Evolutionary conservation across 2,888 invertebrate genomes (phyloP).

Genomic region (Gibbula magus): DNA sequence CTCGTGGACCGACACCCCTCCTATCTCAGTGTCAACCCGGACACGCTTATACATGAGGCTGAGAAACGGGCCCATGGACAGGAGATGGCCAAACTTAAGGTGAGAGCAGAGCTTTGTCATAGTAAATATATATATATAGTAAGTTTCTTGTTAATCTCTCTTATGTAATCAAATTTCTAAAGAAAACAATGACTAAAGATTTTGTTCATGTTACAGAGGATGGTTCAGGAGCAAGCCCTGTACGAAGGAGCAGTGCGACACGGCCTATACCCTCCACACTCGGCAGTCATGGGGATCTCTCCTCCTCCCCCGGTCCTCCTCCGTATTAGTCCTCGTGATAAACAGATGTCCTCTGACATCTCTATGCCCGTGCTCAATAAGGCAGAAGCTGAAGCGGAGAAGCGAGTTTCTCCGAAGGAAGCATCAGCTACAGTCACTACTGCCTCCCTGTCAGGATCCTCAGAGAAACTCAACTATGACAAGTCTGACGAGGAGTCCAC

Average conservation of each 20-base stretch:
- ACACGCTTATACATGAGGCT: constrained; percentile 26
- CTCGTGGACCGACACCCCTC: constrained; percentile 62
- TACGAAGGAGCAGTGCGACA: constrained; percentile 9
- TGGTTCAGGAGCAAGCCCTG: constrained; percentile 24
- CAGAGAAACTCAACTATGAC: background rate
- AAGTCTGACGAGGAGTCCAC: constrained; percentile 25
- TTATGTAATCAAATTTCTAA: no score
- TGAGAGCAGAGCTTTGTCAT: background rate
- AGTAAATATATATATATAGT: no score
- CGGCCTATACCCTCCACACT: constrained; percentile 27
- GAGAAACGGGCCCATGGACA: constrained; percentile 22
- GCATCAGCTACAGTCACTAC: constrained; percentile 23
- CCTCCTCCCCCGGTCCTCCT: constrained; percentile 31
- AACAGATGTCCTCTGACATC: background rate
- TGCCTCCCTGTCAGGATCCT: background rate
- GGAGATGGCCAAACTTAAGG: constrained; percentile 28
- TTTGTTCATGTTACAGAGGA: constrained; percentile 18
- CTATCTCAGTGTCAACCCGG: constrained; percentile 50
- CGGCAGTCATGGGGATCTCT: constrained; percentile 33
- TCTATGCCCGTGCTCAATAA: constrained; percentile 7
- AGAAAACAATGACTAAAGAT: no score
- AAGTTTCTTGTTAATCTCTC: no score
- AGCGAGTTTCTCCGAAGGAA: background rate
- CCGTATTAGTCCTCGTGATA: constrained; percentile 27
- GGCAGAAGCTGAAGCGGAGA: background rate